A percentile compares a stretch with the other conserved stretches of the same genome.
These are phyloP conservation scores for Hypercompe scribonia DNA, from an alignment of 2,888 invertebrate species.

Conservation along the genomic window DNA sequence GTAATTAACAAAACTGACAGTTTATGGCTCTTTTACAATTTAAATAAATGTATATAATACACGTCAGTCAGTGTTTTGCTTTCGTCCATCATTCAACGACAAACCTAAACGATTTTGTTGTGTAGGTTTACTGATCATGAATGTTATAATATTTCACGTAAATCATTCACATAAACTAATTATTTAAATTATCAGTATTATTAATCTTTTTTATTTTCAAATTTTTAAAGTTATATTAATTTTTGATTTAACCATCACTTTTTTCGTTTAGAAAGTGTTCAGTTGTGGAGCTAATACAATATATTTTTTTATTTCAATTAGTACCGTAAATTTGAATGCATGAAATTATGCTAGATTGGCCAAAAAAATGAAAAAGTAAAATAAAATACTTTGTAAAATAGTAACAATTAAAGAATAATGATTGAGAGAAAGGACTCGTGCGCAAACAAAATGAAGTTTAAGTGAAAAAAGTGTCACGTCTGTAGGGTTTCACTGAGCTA, in stretches of 20 bases:
- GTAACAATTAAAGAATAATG: not conserved
- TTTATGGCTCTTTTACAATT: conserved; percentile 32
- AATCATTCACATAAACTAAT: no score
- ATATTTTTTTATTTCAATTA: not conserved
- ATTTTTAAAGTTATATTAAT: no score
- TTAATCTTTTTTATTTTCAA: no score
- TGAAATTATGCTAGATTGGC: not conserved
- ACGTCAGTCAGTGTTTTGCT: not conserved
- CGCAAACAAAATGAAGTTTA: not conserved
- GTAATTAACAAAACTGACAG: conserved; percentile 32
- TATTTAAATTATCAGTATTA: no score
- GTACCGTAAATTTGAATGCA: not conserved
- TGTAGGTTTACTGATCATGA: not conserved
- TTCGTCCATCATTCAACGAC: not conserved
- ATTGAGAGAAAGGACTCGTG: not conserved
- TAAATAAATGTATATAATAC: conserved; percentile 32
- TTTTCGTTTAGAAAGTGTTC: not conserved
- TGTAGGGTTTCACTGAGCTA: conserved; percentile 63
- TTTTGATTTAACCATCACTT: not conserved
- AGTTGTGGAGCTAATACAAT: no score
- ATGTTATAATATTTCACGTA: not conserved
- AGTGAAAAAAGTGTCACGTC: conserved; percentile 57
- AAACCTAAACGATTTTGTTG: not conserved
- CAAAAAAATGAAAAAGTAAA: not conserved
- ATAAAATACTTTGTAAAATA: not conserved